These are phyloP conservation scores for Cephus pulcher DNA, from an alignment of 2,888 invertebrate genomes.

Conservation along the genomic window DNA sequence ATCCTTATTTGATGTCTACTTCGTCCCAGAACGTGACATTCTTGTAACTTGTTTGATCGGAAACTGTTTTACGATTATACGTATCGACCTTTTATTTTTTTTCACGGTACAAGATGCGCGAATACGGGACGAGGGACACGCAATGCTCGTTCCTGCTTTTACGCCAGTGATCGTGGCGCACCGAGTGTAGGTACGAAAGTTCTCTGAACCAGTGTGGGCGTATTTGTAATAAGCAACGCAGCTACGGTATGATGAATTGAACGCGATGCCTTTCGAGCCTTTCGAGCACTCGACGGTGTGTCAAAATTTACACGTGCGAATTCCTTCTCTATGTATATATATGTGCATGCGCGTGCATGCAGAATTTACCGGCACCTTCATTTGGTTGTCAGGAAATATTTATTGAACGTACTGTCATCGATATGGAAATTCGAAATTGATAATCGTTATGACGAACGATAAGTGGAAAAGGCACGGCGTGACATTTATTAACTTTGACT, in stretches of 20 bases:
- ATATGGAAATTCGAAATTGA: background rate
- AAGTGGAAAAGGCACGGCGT: background rate
- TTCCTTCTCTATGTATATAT: background rate
- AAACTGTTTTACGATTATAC: background rate
- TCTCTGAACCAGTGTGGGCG: conserved; percentile 34
- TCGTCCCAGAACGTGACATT: background rate
- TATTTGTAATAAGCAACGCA: conserved; percentile 55
- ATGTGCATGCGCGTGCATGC: background rate
- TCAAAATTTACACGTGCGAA: background rate
- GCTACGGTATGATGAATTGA: conserved; percentile 24
- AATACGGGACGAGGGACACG: background rate
- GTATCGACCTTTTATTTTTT: background rate
- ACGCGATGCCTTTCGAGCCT: background rate
- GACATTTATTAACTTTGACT: background rate
- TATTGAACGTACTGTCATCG: background rate
- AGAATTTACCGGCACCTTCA: background rate
- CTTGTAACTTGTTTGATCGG: background rate
- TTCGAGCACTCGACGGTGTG: background rate
- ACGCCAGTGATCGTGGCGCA: background rate
- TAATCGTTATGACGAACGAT: background rate
- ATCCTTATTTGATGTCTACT: background rate
- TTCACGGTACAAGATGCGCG: background rate
- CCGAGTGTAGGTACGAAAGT: background rate
- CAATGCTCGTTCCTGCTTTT: background rate
- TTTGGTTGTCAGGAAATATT: background rate